Base-by-base conservation (phyloP, 2,113 vertebrate genomes). In the Dolichotis patagonum region DNA sequence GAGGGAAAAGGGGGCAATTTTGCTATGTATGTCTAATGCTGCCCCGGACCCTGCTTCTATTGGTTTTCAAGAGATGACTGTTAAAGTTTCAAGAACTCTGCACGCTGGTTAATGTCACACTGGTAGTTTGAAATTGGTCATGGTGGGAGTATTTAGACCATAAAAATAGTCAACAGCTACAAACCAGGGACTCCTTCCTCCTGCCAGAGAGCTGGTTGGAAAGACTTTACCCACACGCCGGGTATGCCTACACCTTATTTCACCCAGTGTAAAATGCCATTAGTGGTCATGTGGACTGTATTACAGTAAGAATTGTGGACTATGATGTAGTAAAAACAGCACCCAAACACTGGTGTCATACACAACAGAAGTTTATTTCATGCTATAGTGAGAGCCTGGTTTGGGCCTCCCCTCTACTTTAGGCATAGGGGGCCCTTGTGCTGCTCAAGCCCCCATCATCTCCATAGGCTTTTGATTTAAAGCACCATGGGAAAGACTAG, bases 31-130 rank as follows among this genome's bases (percentile, higher is more conserved):
- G 38, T 77, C 56, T 75, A 52, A 56, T 67, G 85, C 24, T 62
- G 1, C 62, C n/a, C 71, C 62, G 30, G 52, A 90, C 24, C 43
- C 35, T 30, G 1, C 30, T 41, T 95, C 10, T 56, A 35, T 5
- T 95, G 41, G 49, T 85, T 94, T 35, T 3, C 6, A 69, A 81
- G 69, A 92, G 30, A 63, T 24, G 35, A n/a, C 12, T 56, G 62
- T 91, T 73, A 93, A 84, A 73, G 30, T 65, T 88, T 85, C 28
- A 86, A 52, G n/a, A 91, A 71, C 92, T 97, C 71, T 63, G 83
- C 58, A 86, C 71, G 20, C 35, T 94, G 62, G 62, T 7, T 52
- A 56, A 38, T 30, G 14, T 96, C 81, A 90, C 49, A 90, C 1
- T 67, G 9, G 56, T 85, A 77, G 73, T 46, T 77, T 67, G 52